These are phyloP conservation scores for Phorcus lineatus DNA, from an alignment of 2,888 invertebrate species.

Conservation along the genomic window DNA sequence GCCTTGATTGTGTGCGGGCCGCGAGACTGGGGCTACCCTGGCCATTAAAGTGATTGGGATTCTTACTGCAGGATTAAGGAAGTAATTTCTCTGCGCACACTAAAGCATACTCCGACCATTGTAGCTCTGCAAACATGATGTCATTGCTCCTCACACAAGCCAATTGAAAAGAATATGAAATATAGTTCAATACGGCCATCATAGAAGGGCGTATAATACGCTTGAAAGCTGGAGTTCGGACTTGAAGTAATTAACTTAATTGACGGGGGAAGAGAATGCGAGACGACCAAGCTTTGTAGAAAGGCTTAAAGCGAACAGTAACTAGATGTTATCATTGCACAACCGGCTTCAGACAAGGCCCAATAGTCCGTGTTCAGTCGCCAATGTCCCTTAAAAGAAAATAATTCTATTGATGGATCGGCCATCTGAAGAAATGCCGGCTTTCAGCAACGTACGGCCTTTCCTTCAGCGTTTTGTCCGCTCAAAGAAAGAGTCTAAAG, in stretches of 20 bases:
- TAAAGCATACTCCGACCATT: conserved; percentile 13
- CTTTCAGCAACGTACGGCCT: not conserved
- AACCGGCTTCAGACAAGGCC: not conserved
- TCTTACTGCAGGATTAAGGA: conserved; percentile 26
- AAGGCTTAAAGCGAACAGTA: conserved; percentile 12
- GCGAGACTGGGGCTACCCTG: conserved; percentile 1
- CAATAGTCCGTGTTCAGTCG: not conserved
- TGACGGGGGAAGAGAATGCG: conserved; percentile 24
- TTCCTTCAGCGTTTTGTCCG: not conserved
- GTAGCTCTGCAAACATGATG: conserved; percentile 28
- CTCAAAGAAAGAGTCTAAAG: not conserved
- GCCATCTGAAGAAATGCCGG: not conserved
- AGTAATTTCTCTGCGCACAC: conserved; percentile 26
- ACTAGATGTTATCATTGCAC: conserved; percentile 26
- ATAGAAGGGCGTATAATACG: conserved; percentile 22
- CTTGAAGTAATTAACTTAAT: conserved; percentile 28
- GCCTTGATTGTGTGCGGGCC: conserved; percentile 16
- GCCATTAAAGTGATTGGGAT: conserved; percentile 27
- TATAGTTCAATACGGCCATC: conserved; percentile 22
- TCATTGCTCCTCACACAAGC: conserved; percentile 20
- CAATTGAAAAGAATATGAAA: conserved; percentile 29
- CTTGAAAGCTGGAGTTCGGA: conserved; percentile 19
- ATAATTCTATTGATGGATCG: conserved; percentile 24
- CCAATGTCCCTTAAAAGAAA: conserved; percentile 11
- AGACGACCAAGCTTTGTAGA: conserved; percentile 7